Percentiles rank a stretch among this genome's conserved stretches.
phyloP scores from a whole-genome alignment of 2,888 invertebrate genomes.

The Lithophane ornitopus region DNA sequence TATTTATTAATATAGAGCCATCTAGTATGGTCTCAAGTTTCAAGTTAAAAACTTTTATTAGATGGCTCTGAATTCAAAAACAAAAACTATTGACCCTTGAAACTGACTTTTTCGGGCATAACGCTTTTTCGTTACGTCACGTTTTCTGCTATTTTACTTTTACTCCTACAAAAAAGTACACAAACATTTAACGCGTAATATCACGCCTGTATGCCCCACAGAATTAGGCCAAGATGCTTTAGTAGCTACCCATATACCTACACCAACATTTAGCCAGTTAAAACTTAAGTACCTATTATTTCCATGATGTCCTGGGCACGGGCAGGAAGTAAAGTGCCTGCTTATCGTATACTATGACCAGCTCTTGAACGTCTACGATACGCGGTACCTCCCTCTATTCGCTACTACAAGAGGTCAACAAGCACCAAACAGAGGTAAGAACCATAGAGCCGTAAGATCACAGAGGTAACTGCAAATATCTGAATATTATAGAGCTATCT shows the following conservation, averaged over 20 bases:
- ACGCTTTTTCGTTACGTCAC: no score
- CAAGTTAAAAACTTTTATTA: no score
- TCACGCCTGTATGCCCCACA: not conserved
- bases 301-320: not conserved
- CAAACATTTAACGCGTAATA: not conserved
- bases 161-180: not conserved
- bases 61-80: no score
- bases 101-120: no score
- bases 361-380: not conserved
- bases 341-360: constrained; percentile 15
- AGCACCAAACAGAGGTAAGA: not conserved
- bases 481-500: constrained; percentile 4
- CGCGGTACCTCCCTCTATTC: not conserved
- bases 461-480: not conserved
- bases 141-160: no score
- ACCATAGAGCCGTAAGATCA: not conserved
- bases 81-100: no score
- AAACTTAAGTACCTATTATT: not conserved
- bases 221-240: not conserved
- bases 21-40: no score
- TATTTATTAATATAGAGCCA: no score
- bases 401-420: constrained; percentile 16
- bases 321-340: not conserved
- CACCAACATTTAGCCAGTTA: not conserved
- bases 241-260: no score